Base-by-base conservation (phyloP, 2,888 invertebrate species). In the Mongoloraphidia duomilia region DNA sequence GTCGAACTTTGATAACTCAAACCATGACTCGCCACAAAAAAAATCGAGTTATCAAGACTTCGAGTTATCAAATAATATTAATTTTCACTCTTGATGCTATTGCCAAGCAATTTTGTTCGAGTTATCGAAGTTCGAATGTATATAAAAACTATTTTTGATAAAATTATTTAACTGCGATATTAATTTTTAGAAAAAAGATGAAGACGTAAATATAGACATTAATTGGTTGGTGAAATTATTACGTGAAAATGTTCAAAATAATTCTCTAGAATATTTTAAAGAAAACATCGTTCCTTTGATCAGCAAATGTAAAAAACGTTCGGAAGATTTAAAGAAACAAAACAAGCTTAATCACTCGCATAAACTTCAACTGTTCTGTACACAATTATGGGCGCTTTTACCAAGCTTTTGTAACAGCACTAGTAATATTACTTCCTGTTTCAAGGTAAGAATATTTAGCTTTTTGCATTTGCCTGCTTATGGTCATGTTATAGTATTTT, bases 211-310 rank as follows among this genome's bases (percentile, higher is more conserved):
- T 53, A 70, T 95, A 51, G 84, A 88, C 11, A 71, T 89, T 49
- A 88, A 89, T 45, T 97, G 96, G 96, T 64, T 97, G 12, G 63
- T 96, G 26, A 93, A 94, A 0, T 77, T 96, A 0, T 64, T 97
- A 48, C 83, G 88, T 57, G 89, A 91, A 61, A 87, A 86, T 58
- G 80, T 91, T 8, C 72, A 72, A 42, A 74, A 80, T 53, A 84
- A 92, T 0, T 80, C 85, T 11, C 65, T 97, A 12, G 75, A 77
- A 50, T 91, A 79, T 63, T 96, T 94, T 63, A 76, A 79, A 0
- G 77, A 84, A 1, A 76, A 80, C 49, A 84, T 96, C 58, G 67
- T 94, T 13, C 89, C 91, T 8, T 67, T 95, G 61, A 90, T 90
- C 0, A 71, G 77, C 0, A 75, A 77, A 56, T 85, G 90, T 60